Conservation (phyloP, 2,888 invertebrate species). For the Malthinus seriepunctatus region DNA sequence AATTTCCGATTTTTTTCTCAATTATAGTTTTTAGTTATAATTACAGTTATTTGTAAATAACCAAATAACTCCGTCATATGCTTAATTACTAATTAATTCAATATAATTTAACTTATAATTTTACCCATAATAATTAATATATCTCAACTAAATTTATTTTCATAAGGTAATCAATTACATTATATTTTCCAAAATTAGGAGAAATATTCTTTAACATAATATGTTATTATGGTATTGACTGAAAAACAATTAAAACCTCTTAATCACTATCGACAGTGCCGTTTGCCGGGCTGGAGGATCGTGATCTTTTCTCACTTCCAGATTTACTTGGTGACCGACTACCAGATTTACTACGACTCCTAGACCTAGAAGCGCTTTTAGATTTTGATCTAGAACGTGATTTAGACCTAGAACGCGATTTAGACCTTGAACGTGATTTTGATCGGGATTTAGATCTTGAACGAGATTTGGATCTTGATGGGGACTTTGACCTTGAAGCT, state of each 20-base stretch:
- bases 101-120: too few species aligned
- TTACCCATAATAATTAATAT: too few species aligned
- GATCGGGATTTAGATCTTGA: slow-evolving; percentile 48
- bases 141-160: too few species aligned
- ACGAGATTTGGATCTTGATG: slow-evolving; percentile 31
- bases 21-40: too few species aligned
- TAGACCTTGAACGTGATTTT: slow-evolving; percentile 35
- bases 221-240: too few species aligned
- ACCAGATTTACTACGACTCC: slow-evolving; percentile 34
- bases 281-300: slow-evolving; percentile 26
- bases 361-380: slow-evolving; percentile 33
- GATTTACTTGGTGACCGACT: slow-evolving; percentile 16
- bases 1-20: too few species aligned
- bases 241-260: background rate
- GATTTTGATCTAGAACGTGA: slow-evolving; percentile 46
- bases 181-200: too few species aligned
- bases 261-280: slow-evolving; percentile 20
- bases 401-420: slow-evolving; percentile 41
- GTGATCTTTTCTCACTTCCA: slow-evolving; percentile 22
- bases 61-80: too few species aligned
- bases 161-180: too few species aligned
- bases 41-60: too few species aligned
- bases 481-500: slow-evolving; percentile 43
- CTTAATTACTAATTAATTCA: too few species aligned
- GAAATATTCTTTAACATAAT: too few species aligned